Conservation (phyloP, 92 coral and sea anemone genomes). For the Siderastrea siderea region DNA sequence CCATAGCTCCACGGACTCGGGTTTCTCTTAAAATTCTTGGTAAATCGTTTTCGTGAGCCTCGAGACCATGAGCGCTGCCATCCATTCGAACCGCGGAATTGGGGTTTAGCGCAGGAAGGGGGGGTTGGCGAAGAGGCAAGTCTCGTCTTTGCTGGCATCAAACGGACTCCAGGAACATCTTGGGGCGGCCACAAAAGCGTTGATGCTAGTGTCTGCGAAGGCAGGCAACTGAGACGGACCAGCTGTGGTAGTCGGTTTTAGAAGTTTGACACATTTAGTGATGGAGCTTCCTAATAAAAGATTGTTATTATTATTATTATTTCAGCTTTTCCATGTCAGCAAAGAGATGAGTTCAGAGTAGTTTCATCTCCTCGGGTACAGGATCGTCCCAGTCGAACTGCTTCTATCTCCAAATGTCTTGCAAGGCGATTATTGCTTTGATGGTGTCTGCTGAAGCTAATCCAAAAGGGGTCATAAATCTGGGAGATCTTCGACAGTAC, state of each 20-base stretch:
- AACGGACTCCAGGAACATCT: slow-evolving; percentile 40
- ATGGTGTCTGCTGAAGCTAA: slow-evolving; percentile 62
- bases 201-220: slow-evolving; percentile 57
- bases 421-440: slow-evolving; percentile 55
- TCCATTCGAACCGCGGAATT: slow-evolving; percentile 34
- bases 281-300: too few species aligned
- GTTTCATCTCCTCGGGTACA: slow-evolving; percentile 43
- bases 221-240: slow-evolving; percentile 54
- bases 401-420: slow-evolving; percentile 50
- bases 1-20: slow-evolving; percentile 37
- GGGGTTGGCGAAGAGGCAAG: neutral
- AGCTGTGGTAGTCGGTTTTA: neutral
- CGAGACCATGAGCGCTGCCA: slow-evolving; percentile 27
- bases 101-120: neutral
- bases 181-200: slow-evolving; percentile 54
- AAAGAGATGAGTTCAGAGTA: slow-evolving; percentile 26
- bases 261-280: slow-evolving; percentile 22
- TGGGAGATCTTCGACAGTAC: slow-evolving; percentile 57
- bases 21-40: slow-evolving; percentile 40
- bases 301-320: too few species aligned
- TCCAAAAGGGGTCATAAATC: slow-evolving; percentile 61
- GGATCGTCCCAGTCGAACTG: slow-evolving; percentile 72
- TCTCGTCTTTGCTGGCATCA: slow-evolving; percentile 41
- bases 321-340: slow-evolving; percentile 43
- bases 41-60: slow-evolving; percentile 34